phyloP scores from a whole-genome alignment of 2,113 vertebrate genomes.

The Podilymbus podiceps region DNA sequence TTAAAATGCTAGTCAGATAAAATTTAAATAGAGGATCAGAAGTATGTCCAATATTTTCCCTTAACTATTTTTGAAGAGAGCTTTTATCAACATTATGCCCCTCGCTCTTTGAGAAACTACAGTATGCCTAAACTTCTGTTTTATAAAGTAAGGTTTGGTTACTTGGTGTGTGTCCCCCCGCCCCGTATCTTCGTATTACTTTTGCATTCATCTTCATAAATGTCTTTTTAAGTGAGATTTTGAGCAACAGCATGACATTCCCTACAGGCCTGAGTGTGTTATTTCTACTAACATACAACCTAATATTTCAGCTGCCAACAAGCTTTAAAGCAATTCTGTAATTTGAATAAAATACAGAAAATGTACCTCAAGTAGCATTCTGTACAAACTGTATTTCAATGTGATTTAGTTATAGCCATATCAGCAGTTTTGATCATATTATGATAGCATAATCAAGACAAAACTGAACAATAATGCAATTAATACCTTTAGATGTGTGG shows the following conservation, averaged over 20 bases:
- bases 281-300: background rate
- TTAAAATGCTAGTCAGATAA: background rate
- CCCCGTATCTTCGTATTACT: background rate
- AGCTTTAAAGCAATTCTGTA: background rate
- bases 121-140: background rate
- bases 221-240: background rate
- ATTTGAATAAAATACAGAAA: background rate
- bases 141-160: background rate
- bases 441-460: background rate
- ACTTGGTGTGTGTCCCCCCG: background rate
- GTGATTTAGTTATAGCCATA: background rate
- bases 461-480: constrained; percentile 8
- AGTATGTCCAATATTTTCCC: background rate
- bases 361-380: background rate
- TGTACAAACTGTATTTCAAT: background rate
- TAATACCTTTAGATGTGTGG: background rate
- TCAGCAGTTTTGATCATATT: background rate
- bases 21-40: background rate
- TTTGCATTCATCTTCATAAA: background rate
- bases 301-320: background rate
- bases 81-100: background rate
- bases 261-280: background rate
- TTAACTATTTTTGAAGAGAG: background rate
- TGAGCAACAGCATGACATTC: background rate
- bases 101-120: background rate